These are phyloP conservation scores for Neosilurus mollespiculum DNA, from an alignment of 2,797 vertebrate species.

Conservation along the genomic window DNA sequence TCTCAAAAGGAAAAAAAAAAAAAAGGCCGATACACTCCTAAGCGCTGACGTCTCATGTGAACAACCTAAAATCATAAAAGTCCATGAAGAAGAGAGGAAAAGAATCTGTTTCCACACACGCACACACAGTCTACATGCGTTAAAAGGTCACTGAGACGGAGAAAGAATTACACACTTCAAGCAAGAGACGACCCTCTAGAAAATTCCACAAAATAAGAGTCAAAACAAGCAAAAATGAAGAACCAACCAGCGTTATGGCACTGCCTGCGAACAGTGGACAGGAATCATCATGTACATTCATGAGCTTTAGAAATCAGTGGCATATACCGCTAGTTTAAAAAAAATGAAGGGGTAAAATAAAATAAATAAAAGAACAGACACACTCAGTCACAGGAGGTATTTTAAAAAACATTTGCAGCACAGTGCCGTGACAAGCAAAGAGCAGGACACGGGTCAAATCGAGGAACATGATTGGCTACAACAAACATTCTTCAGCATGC, in stretches of 20 bases:
- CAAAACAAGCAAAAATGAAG: conserved; percentile 41
- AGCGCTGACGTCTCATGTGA: conserved; percentile 24
- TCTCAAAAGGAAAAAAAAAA: conserved; percentile 32
- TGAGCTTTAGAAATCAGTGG: conserved; percentile 36
- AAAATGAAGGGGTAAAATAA: neutral
- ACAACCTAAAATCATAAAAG: conserved; percentile 39
- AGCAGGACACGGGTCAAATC: conserved; percentile 33
- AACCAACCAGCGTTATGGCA: conserved; percentile 38
- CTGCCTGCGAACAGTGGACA: conserved; percentile 57
- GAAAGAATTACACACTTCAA: conserved; percentile 42
- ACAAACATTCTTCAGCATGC: conserved; percentile 35
- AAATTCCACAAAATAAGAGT: conserved; percentile 54
- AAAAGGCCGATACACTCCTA: conserved; percentile 16
- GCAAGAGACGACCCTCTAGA: conserved; percentile 44
- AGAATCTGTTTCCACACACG: conserved; percentile 29
- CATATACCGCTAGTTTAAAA: conserved; percentile 56
- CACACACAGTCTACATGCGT: conserved; percentile 31
- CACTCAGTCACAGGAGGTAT: conserved; percentile 54
- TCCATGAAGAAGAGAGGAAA: conserved; percentile 34
- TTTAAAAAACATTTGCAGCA: conserved; percentile 28
- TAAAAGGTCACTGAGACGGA: conserved; percentile 26
- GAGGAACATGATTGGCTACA: conserved; percentile 42
- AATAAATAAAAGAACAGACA: neutral
- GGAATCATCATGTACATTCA: conserved; percentile 34
- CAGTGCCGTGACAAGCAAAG: conserved; percentile 33